Base-by-base conservation (phyloP, 2,113 vertebrate species). In the Nycticebus coucang region DNA sequence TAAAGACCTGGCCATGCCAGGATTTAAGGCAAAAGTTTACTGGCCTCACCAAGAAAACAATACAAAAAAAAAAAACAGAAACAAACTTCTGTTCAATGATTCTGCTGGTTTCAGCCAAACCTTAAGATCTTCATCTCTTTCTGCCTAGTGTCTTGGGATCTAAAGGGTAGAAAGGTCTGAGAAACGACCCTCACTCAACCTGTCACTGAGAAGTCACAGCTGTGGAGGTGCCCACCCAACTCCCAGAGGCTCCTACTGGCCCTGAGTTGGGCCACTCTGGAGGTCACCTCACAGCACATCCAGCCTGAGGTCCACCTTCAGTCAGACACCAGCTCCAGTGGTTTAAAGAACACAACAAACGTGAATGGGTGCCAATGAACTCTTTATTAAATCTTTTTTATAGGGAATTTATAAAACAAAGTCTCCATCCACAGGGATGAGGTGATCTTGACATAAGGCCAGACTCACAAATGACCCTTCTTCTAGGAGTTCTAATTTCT, bases 41-140 rank as follows among this genome's bases (percentile, higher is more conserved):
- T 13, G 82, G 83, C 0, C 1, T 37, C 24, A 26, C 89, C 50
- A 37, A 83, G 87, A 94, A 97, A 90, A 78, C 77, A 45, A 17
- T 2, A 50, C 87, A 95, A 95, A n/a, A 41, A 84, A 95, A 95
- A n/a, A 41, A 84, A 78, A 95, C 22, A 1, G 57, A 96, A 93
- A 87, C 91, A 93, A 93, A 15, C 2, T 35, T 4, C 35, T 41
- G 9, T 50, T 33, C 15, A 8, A 64, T 2, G 77, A n/a, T 66
- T 28, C 26, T 21, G 19, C 37, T 24, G 19, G 50, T 80, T 75
- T 55, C 84, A 81, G 26, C 12, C 24, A 84, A 45, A 72, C 5
- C 59, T 35, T 18, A 30, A 26, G 69, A 59, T 12, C 33, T 28
- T 75, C 64, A 6, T 21, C 57, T 59, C 78, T 72, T 26, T 81